Evolutionary conservation across 2,888 invertebrate species (phyloP), one percentile per base, ranked within the genome.

Genomic region (Patella ulyssiponensis): DNA sequence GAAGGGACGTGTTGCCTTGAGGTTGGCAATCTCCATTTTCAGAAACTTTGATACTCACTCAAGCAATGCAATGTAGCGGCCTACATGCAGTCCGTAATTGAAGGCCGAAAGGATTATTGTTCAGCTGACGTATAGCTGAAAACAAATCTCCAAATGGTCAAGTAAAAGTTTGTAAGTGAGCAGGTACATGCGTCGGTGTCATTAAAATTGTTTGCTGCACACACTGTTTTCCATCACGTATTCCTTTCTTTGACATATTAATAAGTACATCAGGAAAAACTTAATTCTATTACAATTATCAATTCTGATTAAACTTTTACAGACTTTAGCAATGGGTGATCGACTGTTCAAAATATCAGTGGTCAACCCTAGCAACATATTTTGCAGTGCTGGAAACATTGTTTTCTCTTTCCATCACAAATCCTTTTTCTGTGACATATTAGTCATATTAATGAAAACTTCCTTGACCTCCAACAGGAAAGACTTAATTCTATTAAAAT

Each of bases 121-220:
- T 72, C 72, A 69, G 64, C 64, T 54, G 33, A 7, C 72, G 53
- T 17, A 76, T 58, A 12, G 72, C 44, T 52, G 72, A 58, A 52
- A 72, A 76, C 17, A 76, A 54, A 12, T 64, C 33, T 76, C 76
- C 11, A 76, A 64, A 27, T 72, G 72, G 72, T 76, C 72, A 14
- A 72, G 76, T 11, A 52, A 72, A 1, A 64, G 71, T 20, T 52
- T 69, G 76, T 76, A 72, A 15, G 76, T 76, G 14, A 56, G 54
- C 7, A 76, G 23, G 33, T 58, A 72, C 9, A 4, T 71, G 17
- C 17, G 58, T 12, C 54, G 71, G 51, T 15, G 2, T 7, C 3
- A 27, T 9, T 70, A 17, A 15, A 4, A 44, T 44, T 44, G 1
- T 44, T 44, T 9, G 9, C 44, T n/a, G n/a, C n/a, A n/a, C n/a